A percentile compares a stretch with the other conserved stretches of the same genome.
phyloP scores from a whole-genome alignment of 2,888 invertebrate species.

The Plebejus anna region DNA sequence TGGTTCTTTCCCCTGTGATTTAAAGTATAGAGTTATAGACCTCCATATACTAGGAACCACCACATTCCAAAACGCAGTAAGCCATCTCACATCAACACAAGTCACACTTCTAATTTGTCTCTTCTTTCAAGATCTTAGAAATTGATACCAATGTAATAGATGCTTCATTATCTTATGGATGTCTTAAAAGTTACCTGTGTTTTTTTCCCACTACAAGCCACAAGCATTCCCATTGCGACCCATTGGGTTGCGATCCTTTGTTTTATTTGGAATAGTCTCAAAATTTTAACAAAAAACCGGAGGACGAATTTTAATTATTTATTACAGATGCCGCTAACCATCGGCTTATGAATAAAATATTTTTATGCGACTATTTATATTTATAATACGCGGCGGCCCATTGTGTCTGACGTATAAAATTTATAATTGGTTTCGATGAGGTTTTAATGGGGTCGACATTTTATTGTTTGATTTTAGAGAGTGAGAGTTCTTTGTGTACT shows the following conservation, averaged over 20 bases:
- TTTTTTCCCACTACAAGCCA: constrained; percentile 45
- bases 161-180: constrained; percentile 31
- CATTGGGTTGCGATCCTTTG: constrained; percentile 42
- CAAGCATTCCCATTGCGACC: constrained; percentile 52
- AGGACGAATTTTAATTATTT: constrained; percentile 48
- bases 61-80: background rate
- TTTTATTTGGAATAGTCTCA: constrained; percentile 53
- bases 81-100: background rate
- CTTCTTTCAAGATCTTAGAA: background rate
- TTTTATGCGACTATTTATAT: constrained; percentile 35
- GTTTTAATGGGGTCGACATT: constrained; percentile 27
- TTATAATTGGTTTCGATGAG: constrained; percentile 17
- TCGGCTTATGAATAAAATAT: constrained; percentile 46
- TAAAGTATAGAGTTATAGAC: background rate
- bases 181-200: constrained; percentile 39
- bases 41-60: background rate
- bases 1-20: background rate
- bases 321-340: constrained; percentile 44
- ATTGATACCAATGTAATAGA: background rate
- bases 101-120: constrained; percentile 6
- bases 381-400: constrained; percentile 35
- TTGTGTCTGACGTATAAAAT: constrained; percentile 26
- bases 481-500: background rate
- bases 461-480: constrained; percentile 27
- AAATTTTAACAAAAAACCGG: constrained; percentile 53